Evolutionary conservation across 1,140 invertebrate species (phyloP).

Genomic region (Gonioctena quinquepunctata): DNA sequence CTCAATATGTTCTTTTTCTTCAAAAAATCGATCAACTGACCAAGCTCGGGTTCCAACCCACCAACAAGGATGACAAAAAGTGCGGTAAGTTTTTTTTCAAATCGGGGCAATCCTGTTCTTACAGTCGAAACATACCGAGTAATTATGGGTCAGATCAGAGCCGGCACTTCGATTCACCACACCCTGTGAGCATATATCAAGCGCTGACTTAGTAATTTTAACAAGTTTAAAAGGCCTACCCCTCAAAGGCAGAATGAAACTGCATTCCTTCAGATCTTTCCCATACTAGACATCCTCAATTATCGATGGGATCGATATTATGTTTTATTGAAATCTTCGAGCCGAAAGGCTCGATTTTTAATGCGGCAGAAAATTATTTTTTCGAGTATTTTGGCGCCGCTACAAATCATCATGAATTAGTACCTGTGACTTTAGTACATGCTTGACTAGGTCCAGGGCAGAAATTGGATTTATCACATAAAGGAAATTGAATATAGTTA

Average conservation of each 20-base stretch:
- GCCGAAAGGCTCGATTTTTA: neutral
- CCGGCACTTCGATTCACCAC: neutral
- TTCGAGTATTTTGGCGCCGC: neutral
- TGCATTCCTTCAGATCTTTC: neutral
- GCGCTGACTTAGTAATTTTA: neutral
- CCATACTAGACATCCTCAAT: neutral
- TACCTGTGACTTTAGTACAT: neutral
- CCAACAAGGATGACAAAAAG: too few species aligned
- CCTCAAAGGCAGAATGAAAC: neutral
- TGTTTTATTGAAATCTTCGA: neutral
- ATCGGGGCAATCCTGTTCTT: too few species aligned
- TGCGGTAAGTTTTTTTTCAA: too few species aligned
- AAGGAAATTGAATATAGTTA: too few species aligned
- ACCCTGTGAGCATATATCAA: neutral
- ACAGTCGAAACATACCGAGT: neutral
- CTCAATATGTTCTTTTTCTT: too few species aligned
- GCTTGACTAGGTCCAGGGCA: neutral
- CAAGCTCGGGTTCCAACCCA: too few species aligned
- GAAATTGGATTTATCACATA: neutral
- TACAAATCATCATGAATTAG: neutral
- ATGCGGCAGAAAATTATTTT: neutral
- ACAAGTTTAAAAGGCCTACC: neutral
- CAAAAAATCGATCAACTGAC: too few species aligned
- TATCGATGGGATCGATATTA: neutral
- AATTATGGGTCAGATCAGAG: neutral